Base-by-base conservation (phyloP, 2,797 vertebrate species). In the Columba guinea region DNA sequence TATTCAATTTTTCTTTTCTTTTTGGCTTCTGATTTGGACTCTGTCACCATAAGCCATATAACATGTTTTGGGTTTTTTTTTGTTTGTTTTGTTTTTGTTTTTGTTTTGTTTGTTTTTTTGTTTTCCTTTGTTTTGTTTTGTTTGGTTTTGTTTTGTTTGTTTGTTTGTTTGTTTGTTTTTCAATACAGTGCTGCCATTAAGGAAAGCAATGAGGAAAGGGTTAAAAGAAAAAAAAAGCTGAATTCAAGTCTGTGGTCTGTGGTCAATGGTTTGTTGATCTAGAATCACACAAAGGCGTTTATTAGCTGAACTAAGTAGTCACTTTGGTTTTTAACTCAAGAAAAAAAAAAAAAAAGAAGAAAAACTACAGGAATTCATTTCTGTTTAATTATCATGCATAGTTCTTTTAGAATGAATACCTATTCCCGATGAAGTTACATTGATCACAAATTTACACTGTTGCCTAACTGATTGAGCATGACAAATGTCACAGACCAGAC, bases 401-500 rank as follows among this genome's bases (percentile, higher is more conserved):
- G 48, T 51, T 75, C 59, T 95, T 95, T 74, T 49, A 89, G 70
- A 93, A 97, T 86, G 28, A 97, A 97, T 95, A 90, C 64, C 26
- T 90, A 34, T 94, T 97, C 73, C 46, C 5, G 30, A 76, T 91
- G 53, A 97, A 96, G 82, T 90, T 60, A 13, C 80, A 97, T 81
- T 95, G 96, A 97, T 97, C 95, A 96, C 59, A 90, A 94, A 81
- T 93, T 96, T 97, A 85, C 52, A 59, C 75, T 82, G 44, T 89
- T 35, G 16, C 52, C 30, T 55, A 84, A 67, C 53, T 93, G 78
- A 88, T 95, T 84, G 37, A 46, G 95, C 83, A 78, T 95, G 94
- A 97, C 79, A 95, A 97, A 96, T 94, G 60, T 91, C 91, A 84
- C 55, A 90, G 70, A 56, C 10, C 64, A 79, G 73, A 91, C n/a